These are phyloP conservation scores for Polyodon spathula DNA, from an alignment of 2,113 vertebrate genomes.

Conservation along the genomic window DNA sequence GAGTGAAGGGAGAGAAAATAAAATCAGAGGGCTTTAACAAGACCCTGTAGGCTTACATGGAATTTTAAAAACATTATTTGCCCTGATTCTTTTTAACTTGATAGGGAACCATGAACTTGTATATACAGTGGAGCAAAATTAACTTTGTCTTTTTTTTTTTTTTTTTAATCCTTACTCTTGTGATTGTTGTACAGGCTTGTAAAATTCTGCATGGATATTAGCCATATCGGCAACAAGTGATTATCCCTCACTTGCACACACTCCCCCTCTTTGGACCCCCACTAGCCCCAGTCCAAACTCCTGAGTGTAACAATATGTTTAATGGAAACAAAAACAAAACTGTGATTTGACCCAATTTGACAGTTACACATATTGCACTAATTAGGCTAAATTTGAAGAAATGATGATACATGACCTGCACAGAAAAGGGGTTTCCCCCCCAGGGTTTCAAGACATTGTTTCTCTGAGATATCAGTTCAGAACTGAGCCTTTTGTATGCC, in stretches of 20 bases:
- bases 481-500: too few relatives aligned
- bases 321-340: neutral
- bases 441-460: neutral
- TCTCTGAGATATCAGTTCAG: too few relatives aligned
- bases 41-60: slow-evolving; percentile 55
- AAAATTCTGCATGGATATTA: slow-evolving; percentile 16
- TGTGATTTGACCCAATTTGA: neutral
- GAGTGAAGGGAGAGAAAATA: slow-evolving; percentile 49
- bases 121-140: slow-evolving; percentile 37
- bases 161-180: slow-evolving; percentile 15
- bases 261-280: neutral
- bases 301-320: neutral
- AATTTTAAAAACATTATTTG: slow-evolving; percentile 58
- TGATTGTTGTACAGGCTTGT: slow-evolving; percentile 9
- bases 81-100: slow-evolving; percentile 54
- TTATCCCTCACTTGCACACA: neutral
- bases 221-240: neutral
- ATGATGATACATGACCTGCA: slow-evolving; percentile 3
- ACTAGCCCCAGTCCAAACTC: neutral
- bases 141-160: neutral
- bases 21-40: slow-evolving; percentile 52
- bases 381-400: neutral
- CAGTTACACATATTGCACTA: neutral
- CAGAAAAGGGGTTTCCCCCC: neutral
- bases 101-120: slow-evolving; percentile 50